These are phyloP conservation scores for Eristalis intricaria DNA, from an alignment of 2,888 invertebrate genomes.

Conservation along the genomic window DNA sequence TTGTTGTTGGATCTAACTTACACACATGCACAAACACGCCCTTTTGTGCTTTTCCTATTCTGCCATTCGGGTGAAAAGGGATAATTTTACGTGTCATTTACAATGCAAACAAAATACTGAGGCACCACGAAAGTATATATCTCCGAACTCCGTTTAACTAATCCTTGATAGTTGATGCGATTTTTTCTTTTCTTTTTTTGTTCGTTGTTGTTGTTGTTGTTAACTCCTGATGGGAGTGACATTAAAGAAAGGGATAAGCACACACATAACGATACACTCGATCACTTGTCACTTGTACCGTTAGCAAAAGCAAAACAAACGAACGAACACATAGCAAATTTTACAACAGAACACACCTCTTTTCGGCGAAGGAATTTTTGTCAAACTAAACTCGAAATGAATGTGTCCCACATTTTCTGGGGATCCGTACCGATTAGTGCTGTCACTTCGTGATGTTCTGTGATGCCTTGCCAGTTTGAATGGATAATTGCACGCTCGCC, in stretches of 20 bases:
- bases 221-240: not conserved
- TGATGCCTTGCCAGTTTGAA: slow-evolving; percentile 31
- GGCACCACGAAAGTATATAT: not conserved
- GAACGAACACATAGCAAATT: not conserved
- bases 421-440: not conserved
- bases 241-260: not conserved
- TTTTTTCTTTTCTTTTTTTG: not conserved
- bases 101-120: slow-evolving; percentile 53
- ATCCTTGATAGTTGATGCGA: not conserved
- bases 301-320: not conserved
- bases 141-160: not conserved
- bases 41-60: slow-evolving; percentile 66
- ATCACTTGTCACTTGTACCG: not conserved
- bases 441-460: not conserved
- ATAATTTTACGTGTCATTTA: slow-evolving; percentile 53
- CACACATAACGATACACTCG: not conserved
- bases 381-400: slow-evolving; percentile 30
- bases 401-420: slow-evolving; percentile 3
- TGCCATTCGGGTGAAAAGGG: slow-evolving; percentile 38
- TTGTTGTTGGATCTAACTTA: slow-evolving; percentile 41
- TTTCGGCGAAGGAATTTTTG: slow-evolving; percentile 27
- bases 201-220: not conserved
- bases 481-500: slow-evolving; percentile 32
- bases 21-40: slow-evolving; percentile 67
- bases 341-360: slow-evolving; percentile 45